Base-by-base conservation (phyloP, 2,888 invertebrate genomes). In the Hylaea fasciaria region DNA sequence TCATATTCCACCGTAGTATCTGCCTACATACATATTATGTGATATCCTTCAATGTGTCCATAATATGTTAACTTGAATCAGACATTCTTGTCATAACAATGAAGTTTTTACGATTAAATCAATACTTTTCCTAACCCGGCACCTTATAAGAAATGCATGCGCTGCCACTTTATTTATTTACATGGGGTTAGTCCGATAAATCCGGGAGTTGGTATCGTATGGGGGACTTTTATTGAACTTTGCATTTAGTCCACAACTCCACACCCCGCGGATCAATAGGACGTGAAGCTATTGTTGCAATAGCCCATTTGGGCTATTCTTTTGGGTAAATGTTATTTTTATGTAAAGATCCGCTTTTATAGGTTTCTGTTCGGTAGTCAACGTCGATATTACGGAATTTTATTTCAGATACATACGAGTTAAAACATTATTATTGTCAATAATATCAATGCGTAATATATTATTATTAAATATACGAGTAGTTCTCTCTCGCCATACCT, bases 171-270 rank as follows among this genome's bases (percentile, higher is more conserved):
- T 92, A 91, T 91, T 91, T 91, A 91, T 92, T 91, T 89, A 92
- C 84, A 88, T 86, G 88, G 91, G 90, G 90, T 89, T 87, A 88
- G 86, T 76, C 77, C 91, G 89, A 91, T 91, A 91, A 92, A 91
- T 92, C 91, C 87, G 83, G 80, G 89, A 82, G 85, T 87, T 82
- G 76, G 81, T 82, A 85, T 87, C 80, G 81, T 74, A 74, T 80
- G 85, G 89, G 79, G 90, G 87, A 89, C 84, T 89, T 91, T 90
- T 90, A 91, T 91, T 89, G 90, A 85, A 90, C 87, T 87, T 87
- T 89, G 89, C 88, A 90, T 91, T 89, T 85, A 83, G 86, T 86
- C 82, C 81, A 83, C 86, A 85, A 85, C 86, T 86, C 82, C 81
- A 83, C 86, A 85, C 85, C 86, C 84, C 66, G 65, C 70, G 80